These are phyloP conservation scores for Sebastes aleutianus DNA, from an alignment of 2,797 vertebrate genomes.

Conservation along the genomic window DNA sequence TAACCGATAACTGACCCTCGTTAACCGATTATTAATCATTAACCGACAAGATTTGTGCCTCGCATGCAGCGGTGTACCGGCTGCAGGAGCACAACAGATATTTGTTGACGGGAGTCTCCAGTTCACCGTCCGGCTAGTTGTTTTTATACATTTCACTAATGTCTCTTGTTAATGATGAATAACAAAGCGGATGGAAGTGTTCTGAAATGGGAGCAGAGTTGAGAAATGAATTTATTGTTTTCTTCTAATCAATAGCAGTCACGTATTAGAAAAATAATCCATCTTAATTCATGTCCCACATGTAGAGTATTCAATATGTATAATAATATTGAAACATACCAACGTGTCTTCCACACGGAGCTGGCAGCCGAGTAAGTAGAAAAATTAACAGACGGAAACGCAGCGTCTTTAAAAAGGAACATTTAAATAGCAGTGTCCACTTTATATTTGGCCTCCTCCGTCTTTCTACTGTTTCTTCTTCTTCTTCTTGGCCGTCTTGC, in stretches of 20 bases:
- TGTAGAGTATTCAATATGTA: not conserved
- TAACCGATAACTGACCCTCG: too few species aligned
- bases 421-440: conserved; percentile 40
- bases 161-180: not conserved
- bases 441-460: conserved; percentile 29
- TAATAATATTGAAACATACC: not conserved
- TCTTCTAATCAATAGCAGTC: conserved; percentile 16
- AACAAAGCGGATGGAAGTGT: not conserved
- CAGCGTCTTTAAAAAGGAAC: conserved; percentile 15
- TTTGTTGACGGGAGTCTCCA: too few species aligned
- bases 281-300: not conserved
- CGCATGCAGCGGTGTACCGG: rapidly evolving
- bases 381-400: not conserved
- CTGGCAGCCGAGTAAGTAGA: not conserved
- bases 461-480: conserved; percentile 74
- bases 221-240: conserved; percentile 34
- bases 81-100: too few species aligned
- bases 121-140: too few species aligned
- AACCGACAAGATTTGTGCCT: too few species aligned
- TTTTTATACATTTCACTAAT: not conserved
- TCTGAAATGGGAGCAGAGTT: not conserved
- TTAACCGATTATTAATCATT: too few species aligned
- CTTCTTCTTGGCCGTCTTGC: conserved; percentile 7
- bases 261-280: conserved; percentile 40
- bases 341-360: not conserved